Conservation (phyloP, 2,888 invertebrate genomes). For the Cantharis lateralis region DNA sequence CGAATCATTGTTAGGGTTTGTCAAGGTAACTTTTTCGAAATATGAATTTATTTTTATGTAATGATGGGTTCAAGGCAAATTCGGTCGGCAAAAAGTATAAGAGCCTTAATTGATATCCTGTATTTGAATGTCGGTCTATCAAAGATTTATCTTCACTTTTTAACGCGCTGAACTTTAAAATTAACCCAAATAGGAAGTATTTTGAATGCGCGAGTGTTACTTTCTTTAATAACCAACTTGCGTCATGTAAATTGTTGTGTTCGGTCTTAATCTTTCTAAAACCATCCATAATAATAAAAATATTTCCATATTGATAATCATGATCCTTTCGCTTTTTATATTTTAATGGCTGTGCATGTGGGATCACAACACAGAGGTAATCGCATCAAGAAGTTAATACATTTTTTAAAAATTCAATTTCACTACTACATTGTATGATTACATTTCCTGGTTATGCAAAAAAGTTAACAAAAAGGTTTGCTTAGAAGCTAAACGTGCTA, state of each 20-base stretch:
- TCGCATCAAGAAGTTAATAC: neutral
- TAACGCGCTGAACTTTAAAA: neutral
- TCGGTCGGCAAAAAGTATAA: neutral
- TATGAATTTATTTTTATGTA: neutral
- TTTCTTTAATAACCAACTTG: neutral
- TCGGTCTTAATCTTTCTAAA: neutral
- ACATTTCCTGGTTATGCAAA: conserved; percentile 1
- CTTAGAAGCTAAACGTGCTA: neutral
- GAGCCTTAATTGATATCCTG: neutral
- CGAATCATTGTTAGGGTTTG: neutral
- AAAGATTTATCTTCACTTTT: neutral
- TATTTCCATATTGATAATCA: neutral
- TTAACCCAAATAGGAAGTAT: neutral
- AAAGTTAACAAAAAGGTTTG: neutral
- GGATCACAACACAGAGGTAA: neutral
- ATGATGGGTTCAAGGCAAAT: neutral
- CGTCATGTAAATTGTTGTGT: neutral
- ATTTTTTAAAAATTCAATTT: neutral
- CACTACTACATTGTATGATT: neutral
- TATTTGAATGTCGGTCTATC: neutral
- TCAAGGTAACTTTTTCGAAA: neutral
- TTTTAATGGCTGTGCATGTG: neutral
- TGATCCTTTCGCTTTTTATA: neutral
- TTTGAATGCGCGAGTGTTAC: neutral
- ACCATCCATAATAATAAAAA: neutral